phyloP scores from a whole-genome alignment of 1,140 invertebrate species.

The Scaptomyza pallida region DNA sequence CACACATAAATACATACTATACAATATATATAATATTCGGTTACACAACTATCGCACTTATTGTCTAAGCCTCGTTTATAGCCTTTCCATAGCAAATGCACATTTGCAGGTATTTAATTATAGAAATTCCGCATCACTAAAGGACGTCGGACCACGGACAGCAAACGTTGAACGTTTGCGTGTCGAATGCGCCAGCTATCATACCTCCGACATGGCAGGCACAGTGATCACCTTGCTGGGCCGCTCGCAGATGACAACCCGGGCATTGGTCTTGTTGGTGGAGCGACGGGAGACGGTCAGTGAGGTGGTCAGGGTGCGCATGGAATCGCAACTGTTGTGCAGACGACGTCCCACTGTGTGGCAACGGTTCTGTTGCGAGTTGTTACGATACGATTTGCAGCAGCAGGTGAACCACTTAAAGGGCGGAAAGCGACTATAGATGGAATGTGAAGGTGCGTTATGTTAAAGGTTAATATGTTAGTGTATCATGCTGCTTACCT shows the following conservation, averaged over 20 bases:
- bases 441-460: neutral
- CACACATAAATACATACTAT: slow-evolving; percentile 1
- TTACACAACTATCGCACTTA: slow-evolving; percentile 62
- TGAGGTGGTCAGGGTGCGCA: slow-evolving; percentile 81
- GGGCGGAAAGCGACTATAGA: slow-evolving; percentile 83
- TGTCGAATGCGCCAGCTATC: slow-evolving; percentile 73
- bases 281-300: slow-evolving; percentile 76
- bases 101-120: slow-evolving; percentile 23
- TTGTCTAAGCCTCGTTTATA: slow-evolving; percentile 70
- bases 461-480: neutral
- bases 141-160: slow-evolving; percentile 65
- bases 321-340: slow-evolving; percentile 82
- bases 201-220: slow-evolving; percentile 83
- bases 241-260: slow-evolving; percentile 77
- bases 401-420: slow-evolving; percentile 85
- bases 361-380: slow-evolving; percentile 73
- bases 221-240: slow-evolving; percentile 68
- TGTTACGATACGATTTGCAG: slow-evolving; percentile 80
- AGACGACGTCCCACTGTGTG: slow-evolving; percentile 73
- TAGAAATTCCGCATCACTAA: slow-evolving; percentile 70
- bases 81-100: neutral
- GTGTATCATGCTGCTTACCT: slow-evolving; percentile 86
- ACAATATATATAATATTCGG: slow-evolving; percentile 21
- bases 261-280: slow-evolving; percentile 73
- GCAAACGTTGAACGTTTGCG: slow-evolving; percentile 63